phyloP scores from a whole-genome alignment of 2,797 vertebrate genomes.

The Sebastes reedi region DNA sequence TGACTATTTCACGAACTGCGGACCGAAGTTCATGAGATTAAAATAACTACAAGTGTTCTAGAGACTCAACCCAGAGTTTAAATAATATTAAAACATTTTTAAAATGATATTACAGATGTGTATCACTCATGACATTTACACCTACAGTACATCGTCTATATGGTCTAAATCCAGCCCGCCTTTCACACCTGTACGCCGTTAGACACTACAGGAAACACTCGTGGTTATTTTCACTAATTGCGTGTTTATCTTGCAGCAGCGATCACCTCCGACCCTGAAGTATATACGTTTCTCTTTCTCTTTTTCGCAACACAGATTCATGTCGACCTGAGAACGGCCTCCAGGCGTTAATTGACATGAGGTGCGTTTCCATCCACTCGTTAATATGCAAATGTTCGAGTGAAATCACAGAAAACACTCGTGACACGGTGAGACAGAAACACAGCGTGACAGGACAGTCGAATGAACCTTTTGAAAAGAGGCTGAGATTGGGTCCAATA shows the following conservation, averaged over 20 bases:
- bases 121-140: too few relatives aligned
- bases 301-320: background rate
- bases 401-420: too few relatives aligned
- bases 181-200: background rate
- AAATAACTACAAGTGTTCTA: too few relatives aligned
- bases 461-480: background rate
- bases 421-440: too few relatives aligned
- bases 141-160: too few relatives aligned
- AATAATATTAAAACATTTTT: too few relatives aligned
- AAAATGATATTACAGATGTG: too few relatives aligned
- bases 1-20: too few relatives aligned
- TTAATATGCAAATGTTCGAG: background rate
- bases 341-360: background rate
- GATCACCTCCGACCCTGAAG: background rate
- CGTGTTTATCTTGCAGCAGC: background rate
- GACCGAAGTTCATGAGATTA: too few relatives aligned
- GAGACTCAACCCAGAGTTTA: too few relatives aligned
- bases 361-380: background rate
- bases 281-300: background rate
- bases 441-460: too few relatives aligned
- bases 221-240: background rate
- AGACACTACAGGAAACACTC: background rate
- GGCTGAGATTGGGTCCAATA: background rate
- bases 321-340: background rate
- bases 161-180: too few relatives aligned